phyloP scores from a whole-genome alignment of 2,888 invertebrate genomes.

The Rambutsinella grinnellia region DNA sequence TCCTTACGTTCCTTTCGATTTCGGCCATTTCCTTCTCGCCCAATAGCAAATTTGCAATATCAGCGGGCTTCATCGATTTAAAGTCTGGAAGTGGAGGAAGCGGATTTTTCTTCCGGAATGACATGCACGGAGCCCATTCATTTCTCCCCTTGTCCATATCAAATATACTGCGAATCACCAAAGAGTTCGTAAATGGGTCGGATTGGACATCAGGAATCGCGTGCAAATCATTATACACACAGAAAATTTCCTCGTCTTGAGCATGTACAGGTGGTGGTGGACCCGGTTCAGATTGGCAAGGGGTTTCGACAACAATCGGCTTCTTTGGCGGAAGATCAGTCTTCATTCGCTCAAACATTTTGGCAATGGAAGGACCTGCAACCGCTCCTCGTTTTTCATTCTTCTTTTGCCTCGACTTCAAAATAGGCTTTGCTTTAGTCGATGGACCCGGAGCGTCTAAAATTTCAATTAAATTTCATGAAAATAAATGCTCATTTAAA shows the following conservation, averaged over 20 bases:
- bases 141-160: constrained; percentile 2
- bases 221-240: constrained; percentile 25
- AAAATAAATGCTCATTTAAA: no score
- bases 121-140: constrained; percentile 26
- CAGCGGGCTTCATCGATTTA: no score
- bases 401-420: neutral
- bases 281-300: no score
- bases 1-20: constrained; percentile 6
- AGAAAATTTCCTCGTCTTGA: constrained; percentile 9
- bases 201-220: neutral
- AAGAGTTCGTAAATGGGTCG: neutral
- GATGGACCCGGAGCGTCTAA: no score
- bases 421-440: no score
- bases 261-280: neutral
- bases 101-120: constrained; percentile 9
- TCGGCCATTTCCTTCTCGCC: neutral
- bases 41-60: neutral
- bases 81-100: neutral
- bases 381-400: neutral
- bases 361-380: neutral
- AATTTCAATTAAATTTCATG: no score
- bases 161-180: constrained; percentile 17
- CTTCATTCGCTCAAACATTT: neutral
- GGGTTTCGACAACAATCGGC: no score
- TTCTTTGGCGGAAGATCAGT: neutral